These are phyloP conservation scores for Leptonema lineaticorne DNA, from an alignment of 1,140 invertebrate genomes.

Conservation along the genomic window DNA sequence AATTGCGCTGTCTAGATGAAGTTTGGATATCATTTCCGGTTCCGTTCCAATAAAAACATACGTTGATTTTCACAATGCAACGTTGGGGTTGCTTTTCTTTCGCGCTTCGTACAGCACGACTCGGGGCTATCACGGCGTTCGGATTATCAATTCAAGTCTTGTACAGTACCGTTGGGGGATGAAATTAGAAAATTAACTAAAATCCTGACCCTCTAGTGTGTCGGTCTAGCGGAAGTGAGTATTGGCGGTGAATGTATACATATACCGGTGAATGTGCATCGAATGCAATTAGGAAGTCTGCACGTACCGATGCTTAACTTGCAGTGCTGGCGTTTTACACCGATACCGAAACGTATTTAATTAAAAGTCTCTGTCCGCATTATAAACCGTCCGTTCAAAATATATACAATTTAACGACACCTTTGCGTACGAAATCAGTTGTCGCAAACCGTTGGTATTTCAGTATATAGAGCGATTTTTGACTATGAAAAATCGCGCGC, in stretches of 20 bases:
- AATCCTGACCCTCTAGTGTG: background rate
- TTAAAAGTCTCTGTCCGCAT: background rate
- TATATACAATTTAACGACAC: too few relatives aligned
- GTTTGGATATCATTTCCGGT: background rate
- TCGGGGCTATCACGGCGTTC: background rate
- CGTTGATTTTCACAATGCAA: too few relatives aligned
- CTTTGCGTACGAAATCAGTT: too few relatives aligned
- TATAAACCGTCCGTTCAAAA: too few relatives aligned
- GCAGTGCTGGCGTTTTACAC: background rate
- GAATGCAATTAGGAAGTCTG: conserved; percentile 14
- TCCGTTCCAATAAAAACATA: background rate
- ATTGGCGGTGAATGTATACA: too few relatives aligned
- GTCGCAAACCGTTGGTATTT: too few relatives aligned
- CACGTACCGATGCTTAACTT: conserved; percentile 10
- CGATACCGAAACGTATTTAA: too few relatives aligned
- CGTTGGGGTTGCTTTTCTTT: background rate
- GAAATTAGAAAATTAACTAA: conserved; percentile 20
- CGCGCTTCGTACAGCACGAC: background rate
- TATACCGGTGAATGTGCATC: conserved; percentile 6
- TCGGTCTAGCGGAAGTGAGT: too few relatives aligned
- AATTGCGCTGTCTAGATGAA: too few relatives aligned
- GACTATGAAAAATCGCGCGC: too few relatives aligned
- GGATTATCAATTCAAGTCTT: background rate
- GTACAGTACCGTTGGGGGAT: background rate
- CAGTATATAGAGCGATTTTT: too few relatives aligned